A percentile compares a stretch with the other conserved stretches of the same genome.
Conservation (phyloP, 2,888 invertebrate genomes). For the Epsilonema sp. region DNA sequence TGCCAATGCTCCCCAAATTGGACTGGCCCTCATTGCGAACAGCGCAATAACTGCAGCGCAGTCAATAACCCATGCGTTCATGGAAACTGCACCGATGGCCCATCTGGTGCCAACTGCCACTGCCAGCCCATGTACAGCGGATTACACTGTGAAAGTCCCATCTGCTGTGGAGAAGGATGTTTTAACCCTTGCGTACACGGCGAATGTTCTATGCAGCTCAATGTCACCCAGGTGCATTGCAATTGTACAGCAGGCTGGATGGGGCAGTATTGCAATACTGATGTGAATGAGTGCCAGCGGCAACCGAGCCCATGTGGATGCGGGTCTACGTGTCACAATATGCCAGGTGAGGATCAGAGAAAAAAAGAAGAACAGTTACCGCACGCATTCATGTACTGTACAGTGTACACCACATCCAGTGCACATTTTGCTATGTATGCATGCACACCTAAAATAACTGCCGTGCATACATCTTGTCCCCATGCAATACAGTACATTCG, state of each 20-base stretch:
- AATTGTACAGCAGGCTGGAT: slow-evolving; percentile 3
- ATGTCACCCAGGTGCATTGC: background rate
- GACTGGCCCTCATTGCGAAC: background rate
- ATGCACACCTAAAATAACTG: no score
- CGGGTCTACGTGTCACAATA: slow-evolving; percentile 1
- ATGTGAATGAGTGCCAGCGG: slow-evolving; percentile 9
- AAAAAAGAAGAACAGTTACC: no score
- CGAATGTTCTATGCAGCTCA: no score
- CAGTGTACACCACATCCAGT: no score
- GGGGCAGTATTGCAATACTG: slow-evolving; percentile 6
- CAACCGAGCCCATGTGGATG: slow-evolving; percentile 1
- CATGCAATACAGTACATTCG: no score
- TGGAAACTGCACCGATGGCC: slow-evolving; percentile 51
- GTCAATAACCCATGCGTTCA: slow-evolving; percentile 27
- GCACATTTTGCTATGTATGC: no score
- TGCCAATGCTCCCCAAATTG: no score
- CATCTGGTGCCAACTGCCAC: slow-evolving; percentile 44
- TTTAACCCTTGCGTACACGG: no score
- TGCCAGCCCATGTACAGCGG: slow-evolving; percentile 4
- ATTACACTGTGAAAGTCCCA: slow-evolving; percentile 1
- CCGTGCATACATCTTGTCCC: no score
- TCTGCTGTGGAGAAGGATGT: no score
- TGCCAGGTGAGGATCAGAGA: background rate
- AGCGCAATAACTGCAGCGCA: background rate
- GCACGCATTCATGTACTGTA: no score